Evolutionary conservation across 2,797 vertebrate species (phyloP).

Genomic region (Euthynnus affinis): DNA sequence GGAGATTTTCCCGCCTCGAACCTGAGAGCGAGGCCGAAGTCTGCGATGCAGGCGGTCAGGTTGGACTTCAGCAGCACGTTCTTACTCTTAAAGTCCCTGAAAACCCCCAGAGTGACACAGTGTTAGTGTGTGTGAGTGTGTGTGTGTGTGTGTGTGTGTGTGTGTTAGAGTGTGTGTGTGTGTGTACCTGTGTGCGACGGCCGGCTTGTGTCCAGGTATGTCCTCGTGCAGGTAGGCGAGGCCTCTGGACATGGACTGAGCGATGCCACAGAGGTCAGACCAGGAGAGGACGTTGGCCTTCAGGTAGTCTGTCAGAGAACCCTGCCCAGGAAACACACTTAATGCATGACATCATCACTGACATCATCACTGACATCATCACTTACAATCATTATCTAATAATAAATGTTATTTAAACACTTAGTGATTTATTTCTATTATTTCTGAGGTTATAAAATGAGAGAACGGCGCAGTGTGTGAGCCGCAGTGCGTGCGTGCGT

Average conservation of each 20-base stretch:
- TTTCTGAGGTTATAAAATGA: too few species aligned
- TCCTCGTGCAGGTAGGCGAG: conserved; percentile 95
- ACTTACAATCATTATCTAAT: too few species aligned
- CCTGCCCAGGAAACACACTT: conserved; percentile 85
- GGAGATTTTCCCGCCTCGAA: conserved; percentile 96
- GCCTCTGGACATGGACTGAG: conserved; percentile 92
- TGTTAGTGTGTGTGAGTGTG: too few species aligned
- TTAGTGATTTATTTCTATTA: too few species aligned
- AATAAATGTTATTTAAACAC: too few species aligned
- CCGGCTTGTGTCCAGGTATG: conserved; percentile 92
- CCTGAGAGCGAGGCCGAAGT: conserved; percentile 93
- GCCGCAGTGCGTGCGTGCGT: too few species aligned
- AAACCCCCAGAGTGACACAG: conserved; percentile 20
- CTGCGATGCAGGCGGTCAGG: conserved; percentile 93
- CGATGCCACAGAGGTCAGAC: conserved; percentile 93
- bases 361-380: too few species aligned
- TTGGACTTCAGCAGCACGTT: conserved; percentile 94
- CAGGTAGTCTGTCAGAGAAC: conserved; percentile 93
- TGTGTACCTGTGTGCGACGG: conserved; percentile 92
- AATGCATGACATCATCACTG: too few species aligned
- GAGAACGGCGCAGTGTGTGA: too few species aligned
- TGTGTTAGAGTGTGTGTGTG: too few species aligned
- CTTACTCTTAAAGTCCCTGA: conserved; percentile 97
- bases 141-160: background rate
- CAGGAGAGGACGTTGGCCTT: conserved; percentile 95